A percentile compares a stretch with the other conserved stretches of the same genome.
phyloP scores from a whole-genome alignment of 2,113 vertebrate species.

The Acinonyx jubatus region DNA sequence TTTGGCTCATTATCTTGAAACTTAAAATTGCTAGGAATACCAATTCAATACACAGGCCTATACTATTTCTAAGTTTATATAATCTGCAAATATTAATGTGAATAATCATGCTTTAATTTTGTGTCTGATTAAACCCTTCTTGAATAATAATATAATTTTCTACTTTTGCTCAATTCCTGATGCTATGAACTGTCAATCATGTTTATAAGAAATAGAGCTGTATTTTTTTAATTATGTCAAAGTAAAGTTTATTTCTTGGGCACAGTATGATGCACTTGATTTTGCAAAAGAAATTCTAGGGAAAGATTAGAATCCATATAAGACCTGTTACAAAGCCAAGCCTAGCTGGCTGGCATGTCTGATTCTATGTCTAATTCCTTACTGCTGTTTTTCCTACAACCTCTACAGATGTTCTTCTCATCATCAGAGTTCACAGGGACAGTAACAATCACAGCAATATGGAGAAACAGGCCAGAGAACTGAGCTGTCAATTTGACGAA shows the following conservation, averaged over 20 bases:
- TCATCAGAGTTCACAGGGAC: neutral
- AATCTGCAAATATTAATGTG: neutral
- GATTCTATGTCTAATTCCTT: neutral
- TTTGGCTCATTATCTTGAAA: neutral
- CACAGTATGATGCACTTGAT: constrained; percentile 29
- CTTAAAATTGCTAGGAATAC: neutral
- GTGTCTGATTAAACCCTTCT: neutral
- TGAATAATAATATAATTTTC: neutral
- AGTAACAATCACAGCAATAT: neutral
- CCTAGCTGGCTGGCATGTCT: neutral
- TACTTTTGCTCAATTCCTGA: neutral
- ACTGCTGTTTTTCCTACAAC: neutral
- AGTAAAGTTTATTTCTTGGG: neutral
- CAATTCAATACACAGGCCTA: neutral
- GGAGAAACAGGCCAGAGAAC: neutral
- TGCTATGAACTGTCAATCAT: neutral
- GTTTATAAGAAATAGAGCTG: neutral
- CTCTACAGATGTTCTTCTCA: neutral
- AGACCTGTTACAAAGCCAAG: neutral
- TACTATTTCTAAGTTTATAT: neutral
- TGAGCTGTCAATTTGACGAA: neutral
- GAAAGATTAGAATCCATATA: neutral
- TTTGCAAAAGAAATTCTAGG: neutral
- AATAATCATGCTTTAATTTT: neutral
- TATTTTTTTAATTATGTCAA: neutral